Conservation (phyloP, 2,888 invertebrate genomes). For the Sarcophaga carnaria region DNA sequence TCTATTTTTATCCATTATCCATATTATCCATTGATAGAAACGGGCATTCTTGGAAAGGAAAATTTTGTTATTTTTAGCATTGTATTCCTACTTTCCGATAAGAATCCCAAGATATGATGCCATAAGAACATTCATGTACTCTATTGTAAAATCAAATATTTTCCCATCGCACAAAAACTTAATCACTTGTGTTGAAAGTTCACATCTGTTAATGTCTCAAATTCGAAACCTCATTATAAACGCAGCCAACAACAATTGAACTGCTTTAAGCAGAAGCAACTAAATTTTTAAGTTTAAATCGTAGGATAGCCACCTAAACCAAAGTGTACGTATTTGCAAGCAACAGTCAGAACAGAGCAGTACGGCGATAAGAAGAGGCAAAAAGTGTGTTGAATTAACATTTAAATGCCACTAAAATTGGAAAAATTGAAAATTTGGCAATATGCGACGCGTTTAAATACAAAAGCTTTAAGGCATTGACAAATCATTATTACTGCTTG, state of each 20-base stretch:
- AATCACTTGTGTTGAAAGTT: slow-evolving; percentile 54
- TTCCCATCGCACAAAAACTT: not conserved
- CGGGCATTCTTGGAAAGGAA: not conserved
- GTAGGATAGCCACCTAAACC: not conserved
- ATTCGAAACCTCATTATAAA: slow-evolving; percentile 59
- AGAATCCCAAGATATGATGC: no score
- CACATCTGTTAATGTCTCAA: slow-evolving; percentile 48
- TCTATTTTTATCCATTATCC: no score
- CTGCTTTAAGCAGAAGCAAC: slow-evolving; percentile 17
- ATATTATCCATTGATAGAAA: no score
- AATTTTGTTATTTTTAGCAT: not conserved
- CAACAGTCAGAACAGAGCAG: no score
- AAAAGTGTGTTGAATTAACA: slow-evolving; percentile 30
- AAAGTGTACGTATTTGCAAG: no score
- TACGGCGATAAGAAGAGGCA: not conserved
- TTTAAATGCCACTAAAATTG: slow-evolving; percentile 65
- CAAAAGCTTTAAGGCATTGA: slow-evolving; percentile 63
- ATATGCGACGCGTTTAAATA: slow-evolving; percentile 61
- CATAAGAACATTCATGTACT: no score
- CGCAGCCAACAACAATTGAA: not conserved
- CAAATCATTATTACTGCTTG: slow-evolving; percentile 61
- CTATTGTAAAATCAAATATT: not conserved
- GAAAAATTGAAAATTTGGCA: slow-evolving; percentile 48
- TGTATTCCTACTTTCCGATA: no score
- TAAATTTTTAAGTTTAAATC: slow-evolving; percentile 35